Base-by-base conservation (phyloP, 2,888 invertebrate species). In the Drosophila stalkeri region DNA sequence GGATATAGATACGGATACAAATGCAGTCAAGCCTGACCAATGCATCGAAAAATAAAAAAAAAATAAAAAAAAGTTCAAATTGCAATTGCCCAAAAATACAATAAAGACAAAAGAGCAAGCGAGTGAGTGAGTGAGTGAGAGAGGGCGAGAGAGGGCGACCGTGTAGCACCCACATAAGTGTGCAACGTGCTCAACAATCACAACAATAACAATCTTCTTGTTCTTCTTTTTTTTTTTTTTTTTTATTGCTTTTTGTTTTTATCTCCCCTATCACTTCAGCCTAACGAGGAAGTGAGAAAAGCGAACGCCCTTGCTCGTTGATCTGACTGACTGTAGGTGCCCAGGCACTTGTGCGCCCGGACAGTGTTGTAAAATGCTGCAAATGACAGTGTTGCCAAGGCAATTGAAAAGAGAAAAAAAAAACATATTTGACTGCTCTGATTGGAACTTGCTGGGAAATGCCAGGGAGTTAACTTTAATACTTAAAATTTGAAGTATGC, bases 181-280 rank as follows among this genome's bases (percentile, higher is more conserved):
- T 80, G 80, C 76, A 80, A 67, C 62, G 64, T 80, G 80, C 67
- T 60, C 66, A 52, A 75, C 67, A 77, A 71, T 67, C 71, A 75
- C 70, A 75, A 77, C 77, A 77, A 72, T 33, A 54, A 46, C 66
- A 71, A 61, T 41, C 59, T 39, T 18, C 20, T 27, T 35, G 23
- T 11, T n/a, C n/a, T n/a, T n/a, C n/a, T 27, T 27, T 27, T 27
- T 27, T 27, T 46, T 18, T 5, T 31, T 1, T 27, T 16, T 37
- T 18, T 44, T 46, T 43, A 23, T 20, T 23, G 46, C n/a, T 11
- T 49, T 55, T 31, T 35, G 35, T 54, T 27, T 57, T 39, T 14
- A 51, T 14, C 18, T 51, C 27, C 55, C 41, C 41, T 7, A 5
- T 3, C 18, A 51, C 14, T 55, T 23, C 51, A 72, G 59, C 56